Evolutionary conservation across 1,140 invertebrate genomes (phyloP).

Genomic region (Papilio helenus): DNA sequence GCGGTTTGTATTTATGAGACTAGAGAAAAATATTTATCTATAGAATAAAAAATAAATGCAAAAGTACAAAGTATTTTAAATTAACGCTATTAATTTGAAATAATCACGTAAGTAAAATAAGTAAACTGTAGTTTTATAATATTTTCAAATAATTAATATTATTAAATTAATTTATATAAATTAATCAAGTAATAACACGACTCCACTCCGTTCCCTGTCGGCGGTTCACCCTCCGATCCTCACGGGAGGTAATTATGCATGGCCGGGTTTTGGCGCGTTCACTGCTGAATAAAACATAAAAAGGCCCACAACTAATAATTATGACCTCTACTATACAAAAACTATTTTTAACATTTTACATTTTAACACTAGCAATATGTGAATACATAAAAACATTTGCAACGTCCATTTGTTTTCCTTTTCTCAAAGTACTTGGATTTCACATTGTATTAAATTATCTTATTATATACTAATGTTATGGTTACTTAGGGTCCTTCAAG

Average conservation of each 20-base stretch:
- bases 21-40: too few relatives aligned
- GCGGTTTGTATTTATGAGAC: too few relatives aligned
- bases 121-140: conserved; percentile 18
- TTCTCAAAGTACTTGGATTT: too few relatives aligned
- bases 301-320: conserved; percentile 73
- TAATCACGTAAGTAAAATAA: neutral
- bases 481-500: too few relatives aligned
- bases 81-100: neutral
- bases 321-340: conserved; percentile 45
- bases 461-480: too few relatives aligned
- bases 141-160: neutral
- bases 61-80: too few relatives aligned
- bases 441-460: too few relatives aligned
- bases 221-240: conserved; percentile 62
- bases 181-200: conserved; percentile 24
- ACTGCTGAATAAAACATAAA: conserved; percentile 78
- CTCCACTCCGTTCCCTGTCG: conserved; percentile 51
- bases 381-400: neutral
- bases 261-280: conserved; percentile 78
- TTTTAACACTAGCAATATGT: neutral
- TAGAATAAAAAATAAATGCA: too few relatives aligned
- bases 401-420: too few relatives aligned
- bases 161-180: too few relatives aligned
- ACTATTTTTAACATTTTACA: conserved; percentile 31
- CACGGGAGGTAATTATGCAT: conserved; percentile 81